A percentile compares a stretch with the other conserved stretches of the same genome.
These are phyloP conservation scores for Protodeltote pygarga DNA, from an alignment of 2,888 invertebrate genomes.

Conservation along the genomic window DNA sequence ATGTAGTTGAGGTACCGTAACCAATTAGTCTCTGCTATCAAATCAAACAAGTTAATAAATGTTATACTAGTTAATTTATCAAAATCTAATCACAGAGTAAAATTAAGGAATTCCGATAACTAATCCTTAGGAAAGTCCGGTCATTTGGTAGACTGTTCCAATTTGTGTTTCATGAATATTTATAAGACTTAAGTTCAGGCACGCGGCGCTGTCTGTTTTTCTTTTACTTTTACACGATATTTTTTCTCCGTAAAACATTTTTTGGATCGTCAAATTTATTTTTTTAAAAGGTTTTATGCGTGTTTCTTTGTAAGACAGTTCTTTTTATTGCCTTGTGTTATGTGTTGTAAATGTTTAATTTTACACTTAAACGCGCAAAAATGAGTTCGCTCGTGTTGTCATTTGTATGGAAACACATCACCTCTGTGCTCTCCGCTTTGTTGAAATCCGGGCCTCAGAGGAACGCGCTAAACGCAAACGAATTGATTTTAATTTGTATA, in stretches of 20 bases:
- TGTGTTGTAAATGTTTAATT: too few relatives aligned
- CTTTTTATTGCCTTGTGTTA: too few relatives aligned
- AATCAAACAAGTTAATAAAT: conserved; percentile 37
- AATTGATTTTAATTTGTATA: too few relatives aligned
- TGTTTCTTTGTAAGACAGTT: not conserved
- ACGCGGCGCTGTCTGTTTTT: conserved; percentile 30
- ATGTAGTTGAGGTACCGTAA: not conserved
- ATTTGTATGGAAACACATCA: too few relatives aligned
- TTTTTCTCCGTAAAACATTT: conserved; percentile 32
- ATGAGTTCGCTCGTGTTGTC: too few relatives aligned
- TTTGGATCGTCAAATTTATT: conserved; percentile 6
- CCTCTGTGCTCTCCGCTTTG: too few relatives aligned
- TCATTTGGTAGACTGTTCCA: conserved; percentile 67
- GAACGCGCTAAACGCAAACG: too few relatives aligned
- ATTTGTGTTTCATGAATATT: conserved; percentile 76
- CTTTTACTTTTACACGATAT: conserved; percentile 27
- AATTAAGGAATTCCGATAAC: conserved; percentile 71
- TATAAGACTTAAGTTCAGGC: conserved; percentile 48
- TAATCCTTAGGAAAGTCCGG: conserved; percentile 65
- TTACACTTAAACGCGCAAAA: too few relatives aligned
- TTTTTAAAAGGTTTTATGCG: conserved; percentile 1
- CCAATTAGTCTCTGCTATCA: conserved; percentile 8
- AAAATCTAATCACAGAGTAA: conserved; percentile 64
- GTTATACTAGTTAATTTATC: conserved; percentile 47
- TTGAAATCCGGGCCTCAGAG: too few relatives aligned